Evolutionary conservation across 1,140 invertebrate genomes (phyloP).

Genomic region (Lepidotrigona ventralis): DNA sequence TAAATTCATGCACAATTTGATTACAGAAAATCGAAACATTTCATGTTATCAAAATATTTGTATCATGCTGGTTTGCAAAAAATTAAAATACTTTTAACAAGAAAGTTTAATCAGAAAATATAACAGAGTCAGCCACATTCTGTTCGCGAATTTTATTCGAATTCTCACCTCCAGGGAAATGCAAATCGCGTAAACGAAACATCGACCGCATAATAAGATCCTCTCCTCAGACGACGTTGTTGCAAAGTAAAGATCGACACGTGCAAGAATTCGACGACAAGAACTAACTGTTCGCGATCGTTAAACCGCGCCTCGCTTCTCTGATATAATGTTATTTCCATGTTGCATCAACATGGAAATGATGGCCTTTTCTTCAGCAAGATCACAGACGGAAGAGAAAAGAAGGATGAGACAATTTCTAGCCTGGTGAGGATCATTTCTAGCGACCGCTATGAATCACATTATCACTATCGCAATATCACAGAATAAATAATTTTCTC

Average conservation of each 20-base stretch:
- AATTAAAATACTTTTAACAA: not conserved
- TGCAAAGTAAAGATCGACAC: not conserved
- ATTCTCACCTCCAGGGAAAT: not conserved
- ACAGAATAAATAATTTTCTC: no score
- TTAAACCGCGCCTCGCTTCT: not conserved
- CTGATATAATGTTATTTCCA: not conserved
- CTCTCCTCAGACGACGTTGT: not conserved
- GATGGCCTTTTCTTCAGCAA: not conserved
- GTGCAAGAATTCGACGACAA: slow-evolving; percentile 12
- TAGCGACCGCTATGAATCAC: not conserved
- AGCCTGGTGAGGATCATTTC: not conserved
- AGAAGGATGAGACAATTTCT: not conserved
- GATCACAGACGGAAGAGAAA: not conserved
- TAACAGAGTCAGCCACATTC: not conserved
- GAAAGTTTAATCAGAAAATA: not conserved
- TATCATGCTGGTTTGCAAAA: no score
- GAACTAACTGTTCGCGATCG: not conserved
- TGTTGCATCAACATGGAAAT: not conserved
- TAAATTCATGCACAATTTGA: no score
- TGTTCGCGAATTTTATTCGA: not conserved
- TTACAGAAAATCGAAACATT: no score
- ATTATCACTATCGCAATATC: no score
- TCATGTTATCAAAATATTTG: no score
- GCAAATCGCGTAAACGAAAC: not conserved
- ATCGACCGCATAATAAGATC: not conserved